Base-by-base conservation (phyloP, 2,113 vertebrate genomes). In the Syngnathus typhle region DNA sequence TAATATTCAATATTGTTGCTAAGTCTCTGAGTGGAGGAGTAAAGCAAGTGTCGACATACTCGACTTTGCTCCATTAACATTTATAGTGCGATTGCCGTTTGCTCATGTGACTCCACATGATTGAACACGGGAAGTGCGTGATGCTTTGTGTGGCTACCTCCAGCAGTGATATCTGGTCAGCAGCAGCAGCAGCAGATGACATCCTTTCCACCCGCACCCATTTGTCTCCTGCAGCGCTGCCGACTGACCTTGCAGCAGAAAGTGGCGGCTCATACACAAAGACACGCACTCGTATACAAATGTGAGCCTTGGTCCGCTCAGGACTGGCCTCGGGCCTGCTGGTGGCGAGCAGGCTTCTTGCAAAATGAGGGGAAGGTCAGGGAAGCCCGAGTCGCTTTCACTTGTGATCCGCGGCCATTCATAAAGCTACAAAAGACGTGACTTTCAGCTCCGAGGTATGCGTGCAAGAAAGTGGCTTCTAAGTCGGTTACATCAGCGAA, bases 231-330 rank as follows among this genome's bases (percentile, higher is more conserved):
- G 76, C 82, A 81, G 73, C 43, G 65, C 63, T 52, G 51, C 9
- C 15, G 65, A 32, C 44, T 84, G 85, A 86, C 83, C 78, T 86
- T 85, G 83, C 83, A 82, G 84, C 84, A 82, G 38, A 80, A 80
- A 79, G 73, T 64, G 47, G 56, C 52, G 63, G 65, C 71, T 21
- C 68, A 58, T 3, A 67, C 41, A 52, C 70, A 74, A 74, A 73
- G 55, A 44, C 59, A 13, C 41, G 51, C 60, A 52, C 46, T 65
- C 21, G 36, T 64, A 37, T 47, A 43, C 65, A 43, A 61, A 37
- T 58, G 69, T 43, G 72, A 72, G 46, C 3, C 72, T 70, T 7
- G 3, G 19, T 15, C 65, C 56, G 64, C 58, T 60, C 6, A 32
- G 74, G 58, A 77, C 69, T 63, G 3, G 69, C 79, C 74, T 15